phyloP scores from a whole-genome alignment of 1,140 invertebrate genomes.

The Bicyclus anynana region DNA sequence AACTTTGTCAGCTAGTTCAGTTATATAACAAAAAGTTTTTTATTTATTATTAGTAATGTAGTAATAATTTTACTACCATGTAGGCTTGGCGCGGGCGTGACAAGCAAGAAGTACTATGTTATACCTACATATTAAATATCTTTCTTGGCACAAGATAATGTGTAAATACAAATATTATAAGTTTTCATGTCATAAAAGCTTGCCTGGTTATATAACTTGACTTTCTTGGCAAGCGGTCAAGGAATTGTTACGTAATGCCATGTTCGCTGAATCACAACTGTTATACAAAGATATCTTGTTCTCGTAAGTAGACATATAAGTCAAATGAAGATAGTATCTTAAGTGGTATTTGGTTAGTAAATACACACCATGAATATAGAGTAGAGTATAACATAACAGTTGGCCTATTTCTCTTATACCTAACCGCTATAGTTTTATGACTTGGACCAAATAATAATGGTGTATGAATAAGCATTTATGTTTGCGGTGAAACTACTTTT shows the following conservation, averaged over 20 bases:
- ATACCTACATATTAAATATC: not conserved
- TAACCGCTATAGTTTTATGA: not conserved
- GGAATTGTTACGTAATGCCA: not conserved
- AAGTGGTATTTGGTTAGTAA: not conserved
- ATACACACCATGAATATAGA: too few species aligned
- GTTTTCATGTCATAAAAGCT: not conserved
- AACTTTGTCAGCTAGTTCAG: too few species aligned
- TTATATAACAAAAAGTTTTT: too few species aligned
- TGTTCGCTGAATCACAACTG: not conserved
- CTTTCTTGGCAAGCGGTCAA: not conserved
- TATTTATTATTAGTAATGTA: too few species aligned
- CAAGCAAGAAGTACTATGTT: not conserved
- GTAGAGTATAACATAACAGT: too few species aligned
- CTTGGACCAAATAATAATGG: not conserved
- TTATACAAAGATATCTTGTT: not conserved
- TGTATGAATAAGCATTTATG: not conserved
- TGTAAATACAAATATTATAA: not conserved
- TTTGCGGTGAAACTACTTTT: not conserved
- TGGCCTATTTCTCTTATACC: too few species aligned
- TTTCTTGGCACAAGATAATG: not conserved
- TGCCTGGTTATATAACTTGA: not conserved
- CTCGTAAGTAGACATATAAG: not conserved
- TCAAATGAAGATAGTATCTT: not conserved
- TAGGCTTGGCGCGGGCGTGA: too few species aligned
- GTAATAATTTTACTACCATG: too few species aligned